These are phyloP conservation scores for Geococcyx californianus DNA, from an alignment of 2,113 vertebrate species.

Conservation along the genomic window DNA sequence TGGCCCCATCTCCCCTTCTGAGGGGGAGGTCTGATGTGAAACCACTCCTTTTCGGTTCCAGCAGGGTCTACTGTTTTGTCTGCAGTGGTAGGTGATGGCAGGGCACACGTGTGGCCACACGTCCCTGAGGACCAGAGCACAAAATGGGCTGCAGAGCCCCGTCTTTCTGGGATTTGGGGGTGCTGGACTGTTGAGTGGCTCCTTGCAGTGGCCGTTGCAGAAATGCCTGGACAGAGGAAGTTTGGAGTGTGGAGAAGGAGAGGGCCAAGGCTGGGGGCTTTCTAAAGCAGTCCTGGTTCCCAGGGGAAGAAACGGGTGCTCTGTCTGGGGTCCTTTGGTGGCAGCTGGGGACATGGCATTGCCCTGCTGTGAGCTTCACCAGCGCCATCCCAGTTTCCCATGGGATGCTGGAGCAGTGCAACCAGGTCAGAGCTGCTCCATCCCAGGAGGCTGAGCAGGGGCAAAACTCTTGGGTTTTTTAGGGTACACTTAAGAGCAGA, in stretches of 20 bases:
- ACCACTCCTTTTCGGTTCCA: neutral
- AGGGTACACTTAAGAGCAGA: neutral
- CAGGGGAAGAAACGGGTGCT: neutral
- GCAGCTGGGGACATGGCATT: neutral
- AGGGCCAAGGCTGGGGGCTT: neutral
- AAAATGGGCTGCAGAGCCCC: fast-evolving
- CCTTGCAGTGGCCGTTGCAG: fast-evolving
- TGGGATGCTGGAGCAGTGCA: fast-evolving
- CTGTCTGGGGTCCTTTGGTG: neutral
- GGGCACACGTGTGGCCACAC: fast-evolving
- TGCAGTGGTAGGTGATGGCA: neutral
- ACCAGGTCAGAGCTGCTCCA: neutral
- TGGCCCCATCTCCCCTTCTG: neutral
- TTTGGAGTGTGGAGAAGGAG: fast-evolving
- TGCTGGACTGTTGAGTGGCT: neutral
- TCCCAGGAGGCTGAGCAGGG: neutral
- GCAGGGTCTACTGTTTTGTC: neutral
- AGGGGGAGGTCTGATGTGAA: neutral
- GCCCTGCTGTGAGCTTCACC: neutral
- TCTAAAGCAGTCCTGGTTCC: neutral
- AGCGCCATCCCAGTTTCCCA: fast-evolving
- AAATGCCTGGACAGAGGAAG: neutral
- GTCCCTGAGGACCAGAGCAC: fast-evolving
- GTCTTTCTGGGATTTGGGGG: neutral
- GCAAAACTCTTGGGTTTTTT: neutral